Evolutionary conservation across 2,797 vertebrate species (phyloP), one percentile per base, ranked within the genome.

Genomic region (Aeoliscus strigatus): DNA sequence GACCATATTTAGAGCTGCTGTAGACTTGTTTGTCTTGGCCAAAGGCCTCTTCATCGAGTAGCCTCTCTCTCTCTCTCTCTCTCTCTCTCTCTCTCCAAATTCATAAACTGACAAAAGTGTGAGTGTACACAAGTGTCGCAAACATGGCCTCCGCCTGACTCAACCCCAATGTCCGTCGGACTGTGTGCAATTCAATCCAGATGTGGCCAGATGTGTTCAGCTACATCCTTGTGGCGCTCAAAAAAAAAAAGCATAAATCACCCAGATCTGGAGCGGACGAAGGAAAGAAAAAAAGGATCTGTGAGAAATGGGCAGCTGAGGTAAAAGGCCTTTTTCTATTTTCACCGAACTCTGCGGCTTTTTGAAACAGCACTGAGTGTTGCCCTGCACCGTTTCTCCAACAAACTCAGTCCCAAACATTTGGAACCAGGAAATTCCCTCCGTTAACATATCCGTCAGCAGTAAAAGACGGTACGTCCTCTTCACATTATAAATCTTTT

Each of bases 1-100:
- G 87, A 85, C 89, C 88, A 89, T 90, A 90, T 90, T 89, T 90
- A 90, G 89, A 79, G 78, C 40, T 73, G 75, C 63, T 60, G 74
- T 50, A 61, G 57, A 51, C 59, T 67, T 84, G 83, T 86, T 87
- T 84, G 72, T 80, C 67, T 73, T 86, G 81, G 79, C 73, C 27
- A 24, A 42, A 42, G 24, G 51, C 49, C 51, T 57, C 43, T 59
- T 51, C 52, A 62, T 77, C 78, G 64, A 77, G 77, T 62, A 70
- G 71, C 60, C 69, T 54, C 50, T 45, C 67, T 70, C 57, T 14
- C 45, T 2, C 55, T 60, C 58, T 13, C n/a, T n/a, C n/a, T n/a
- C n/a, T n/a, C n/a, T n/a, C n/a, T n/a, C n/a, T 23, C 50, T 66
- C 48, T 56, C 63, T 62, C 53, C 46, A 32, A 26, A 52, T 30